Evolutionary conservation across 2,888 invertebrate species (phyloP), one percentile per base, ranked within the genome.

Genomic region (Euproctis similis): DNA sequence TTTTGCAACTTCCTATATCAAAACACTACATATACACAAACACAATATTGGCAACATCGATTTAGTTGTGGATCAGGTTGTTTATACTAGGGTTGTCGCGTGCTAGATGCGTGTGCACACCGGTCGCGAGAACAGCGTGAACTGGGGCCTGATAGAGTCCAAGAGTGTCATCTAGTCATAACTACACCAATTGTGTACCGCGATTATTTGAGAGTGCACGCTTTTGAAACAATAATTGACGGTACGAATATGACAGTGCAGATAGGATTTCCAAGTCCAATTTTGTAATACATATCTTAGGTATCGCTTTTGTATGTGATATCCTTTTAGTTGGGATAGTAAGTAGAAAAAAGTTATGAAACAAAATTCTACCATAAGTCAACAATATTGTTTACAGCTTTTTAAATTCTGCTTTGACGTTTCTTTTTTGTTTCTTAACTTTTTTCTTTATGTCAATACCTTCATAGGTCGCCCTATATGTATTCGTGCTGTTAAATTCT

Each of bases 161-260:
- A 34, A 52, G 51, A 51, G 66, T 53, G 56, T 55, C 61, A 65
- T 64, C 61, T 59, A 54, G 54, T 60, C 54, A 64, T 77, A 78
- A 74, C 71, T 77, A 74, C 59, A 61, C 71, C 81, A 82, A 84
- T 82, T 84, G 82, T 80, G 58, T 65, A 66, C 61, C 51, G 73
- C 71, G 70, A 77, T 78, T 78, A 81, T 80, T 80, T 80, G 77
- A 81, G 80, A 69, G 67, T 72, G 75, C 82, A 80, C 77, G 78
- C 80, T 64, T 77, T 73, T 68, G 78, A 81, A 81, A 78, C 80
- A 82, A 81, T 80, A 68, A 68, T 65, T n/a, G n/a, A n/a, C n/a
- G n/a, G n/a, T n/a, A n/a, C n/a, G n/a, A n/a, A n/a, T 69, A 63
- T 61, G 55, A 59, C 61, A 64, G 55, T 53, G 59, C 57, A 74